Evolutionary conservation across 2,888 invertebrate species (phyloP), one percentile per base, ranked within the genome.

Genomic region (Dichetophora obliterata): DNA sequence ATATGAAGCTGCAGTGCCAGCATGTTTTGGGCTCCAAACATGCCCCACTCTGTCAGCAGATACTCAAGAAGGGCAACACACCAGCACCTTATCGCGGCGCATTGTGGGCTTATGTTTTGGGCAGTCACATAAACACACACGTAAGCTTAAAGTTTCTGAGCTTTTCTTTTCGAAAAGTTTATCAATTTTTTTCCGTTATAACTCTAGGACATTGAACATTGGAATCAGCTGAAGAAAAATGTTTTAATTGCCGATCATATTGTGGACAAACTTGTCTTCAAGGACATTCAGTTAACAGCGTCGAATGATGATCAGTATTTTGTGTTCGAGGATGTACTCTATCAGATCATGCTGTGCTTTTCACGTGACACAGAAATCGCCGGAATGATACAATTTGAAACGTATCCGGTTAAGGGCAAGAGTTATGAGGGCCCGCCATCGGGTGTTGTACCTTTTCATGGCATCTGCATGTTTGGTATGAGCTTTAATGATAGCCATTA

Each of bases 271-370:
- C 91, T 98, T 9, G 95, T 98, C 83, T 96, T 98, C 83, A 98
- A 98, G 91, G 98, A 98, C 87, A 96, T 98, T 9, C 97, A 97
- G 88, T 89, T 98, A 78, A 98, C 98, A 0, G 97, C 98, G 0
- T 97, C 97, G 11, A 98, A 98, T 88, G 98, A 98, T 87, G 98
- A 98, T 88, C 98, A 98, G 88, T 98, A 98, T 88, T 98, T 98
- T 88, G 98, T 98, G 0, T 98, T 98, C 88, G 98, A 98, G 91
- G 98, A 98, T 89, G 93, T 97, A 75, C 90, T 98, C 1, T 96
- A 97, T 89, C 98, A 98, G 91, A 95, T 95, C 86, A 93, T 97
- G 92, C 88, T 98, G 74, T 97, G 97, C 84, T 98, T 98, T 89
- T 96, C 96, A 14, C 92, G 98, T 77, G 98, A 98, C 89, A 92